Base-by-base conservation (phyloP, 2,888 invertebrate species). In the Sisyra nigra region DNA sequence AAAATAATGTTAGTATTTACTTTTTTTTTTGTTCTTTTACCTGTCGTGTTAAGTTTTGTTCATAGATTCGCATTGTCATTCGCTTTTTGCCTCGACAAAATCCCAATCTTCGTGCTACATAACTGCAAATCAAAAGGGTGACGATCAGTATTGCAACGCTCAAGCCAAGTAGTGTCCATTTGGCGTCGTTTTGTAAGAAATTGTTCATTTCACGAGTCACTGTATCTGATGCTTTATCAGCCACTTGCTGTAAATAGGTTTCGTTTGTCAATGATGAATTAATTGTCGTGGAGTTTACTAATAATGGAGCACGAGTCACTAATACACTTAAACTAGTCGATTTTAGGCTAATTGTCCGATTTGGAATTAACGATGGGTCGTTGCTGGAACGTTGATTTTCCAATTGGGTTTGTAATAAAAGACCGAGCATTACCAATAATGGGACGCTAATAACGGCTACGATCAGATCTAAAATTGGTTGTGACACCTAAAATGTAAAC, bases 21-120 rank as follows among this genome's bases (percentile, higher is more conserved):
- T 34, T 7, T 14, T 14, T 30, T 14, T 8, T 15, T 13, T 18
- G n/a, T n/a, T 15, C 32, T 15, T 31, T 15, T 15, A 31, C 30
- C 9, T 32, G 17, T 31, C 31, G 30, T 33, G 17, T 33, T 14
- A 30, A 13, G 2, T 37, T 29, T 10, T 29, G 60, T 56, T 40
- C 61, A 24, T 24, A 24, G 5, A 24, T 24, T 24, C 24, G 24
- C 24, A 24, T 24, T 24, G 24, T 24, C 24, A 24, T 24, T 7
- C 24, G 62, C 10, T 62, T 62, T 5, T 61, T 56, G 65, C 65
- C 64, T 33, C 63, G 54, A 50, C 64, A 65, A 9, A 64, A 59
- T 34, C 65, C 65, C 57, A 65, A 59, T 40, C 65, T 58, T 47
- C 63, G 63, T 2, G 63, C 64, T 3, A 65, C 62, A 55, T 65